Base-by-base conservation (phyloP, 2,888 invertebrate genomes). In the Ormia ochracea region DNA sequence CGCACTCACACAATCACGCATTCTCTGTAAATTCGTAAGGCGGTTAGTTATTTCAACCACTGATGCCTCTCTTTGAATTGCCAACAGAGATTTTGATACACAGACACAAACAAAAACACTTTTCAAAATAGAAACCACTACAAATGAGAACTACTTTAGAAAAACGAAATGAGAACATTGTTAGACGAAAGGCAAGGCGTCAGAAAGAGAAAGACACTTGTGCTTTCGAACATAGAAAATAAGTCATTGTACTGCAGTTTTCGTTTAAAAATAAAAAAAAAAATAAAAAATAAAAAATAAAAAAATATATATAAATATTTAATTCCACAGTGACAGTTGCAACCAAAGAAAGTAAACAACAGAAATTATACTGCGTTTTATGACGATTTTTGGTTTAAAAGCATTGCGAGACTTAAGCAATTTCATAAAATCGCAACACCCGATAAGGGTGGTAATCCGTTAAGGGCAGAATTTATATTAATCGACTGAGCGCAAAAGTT, bases 221-320 rank as follows among this genome's bases (percentile, higher is more conserved):
- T 19, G 7, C n/a, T 26, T n/a, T 26, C 48, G 36, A 59, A 38
- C n/a, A 56, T 28, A 10, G 19, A 26, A 58, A 58, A 59, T 28
- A 70, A 70, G 70, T 70, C 59, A 70, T 59, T 70, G 70, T 31
- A 52, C 70, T 50, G 17, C n/a, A 36, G 19, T 33, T 56, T 48
- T 68, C n/a, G n/a, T 23, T 50, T 33, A 28, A 38, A 65, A 7
- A 52, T 38, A 26, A 36, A 45, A 14, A 68, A 54, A 31, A 41
- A 3, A 12, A n/a, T n/a, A n/a, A n/a, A n/a, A n/a, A n/a, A n/a
- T n/a, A n/a, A n/a, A n/a, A n/a, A n/a, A n/a, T n/a, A n/a, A n/a
- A n/a, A n/a, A n/a, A n/a, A n/a, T n/a, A n/a, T n/a, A n/a, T n/a
- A n/a, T n/a, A 41, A 69, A 43, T 3, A 19, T 54, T 21, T 59